phyloP scores from a whole-genome alignment of 2,888 invertebrate species.

The Emmelina monodactyla region DNA sequence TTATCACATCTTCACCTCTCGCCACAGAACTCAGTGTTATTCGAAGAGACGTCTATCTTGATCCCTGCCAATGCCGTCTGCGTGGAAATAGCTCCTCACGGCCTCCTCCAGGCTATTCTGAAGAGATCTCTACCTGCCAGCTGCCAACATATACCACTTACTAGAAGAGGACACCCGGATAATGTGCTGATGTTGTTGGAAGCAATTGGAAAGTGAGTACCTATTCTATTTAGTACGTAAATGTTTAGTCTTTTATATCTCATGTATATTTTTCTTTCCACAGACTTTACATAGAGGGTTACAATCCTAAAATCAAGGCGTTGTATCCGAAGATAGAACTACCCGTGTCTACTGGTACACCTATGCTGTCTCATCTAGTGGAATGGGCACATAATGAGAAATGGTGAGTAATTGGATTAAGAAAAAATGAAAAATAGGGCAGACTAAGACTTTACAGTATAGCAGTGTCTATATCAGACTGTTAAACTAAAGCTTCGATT shows the following conservation, averaged over 20 bases:
- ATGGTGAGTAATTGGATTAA: conserved; percentile 51
- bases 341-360: conserved; percentile 86
- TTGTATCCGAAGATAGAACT: conserved; percentile 78
- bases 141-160: conserved; percentile 75
- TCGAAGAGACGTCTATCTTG: conserved; percentile 79
- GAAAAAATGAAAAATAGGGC: no score
- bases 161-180: conserved; percentile 72
- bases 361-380: conserved; percentile 81
- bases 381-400: conserved; percentile 82
- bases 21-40: conserved; percentile 70
- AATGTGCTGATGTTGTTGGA: conserved; percentile 62
- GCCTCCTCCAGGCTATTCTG: conserved; percentile 86
- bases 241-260: not conserved
- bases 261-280: no score
- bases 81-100: conserved; percentile 91
- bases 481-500: no score
- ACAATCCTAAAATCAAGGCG: conserved; percentile 71
- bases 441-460: no score
- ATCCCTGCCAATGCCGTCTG: conserved; percentile 82
- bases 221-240: not conserved
- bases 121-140: conserved; percentile 73
- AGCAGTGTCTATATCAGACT: no score
- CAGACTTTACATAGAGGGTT: conserved; percentile 80
- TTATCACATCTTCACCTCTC: no score
- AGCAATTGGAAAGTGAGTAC: conserved; percentile 69